phyloP scores from a whole-genome alignment of 2,797 vertebrate genomes.

The Tangara arthus region DNA sequence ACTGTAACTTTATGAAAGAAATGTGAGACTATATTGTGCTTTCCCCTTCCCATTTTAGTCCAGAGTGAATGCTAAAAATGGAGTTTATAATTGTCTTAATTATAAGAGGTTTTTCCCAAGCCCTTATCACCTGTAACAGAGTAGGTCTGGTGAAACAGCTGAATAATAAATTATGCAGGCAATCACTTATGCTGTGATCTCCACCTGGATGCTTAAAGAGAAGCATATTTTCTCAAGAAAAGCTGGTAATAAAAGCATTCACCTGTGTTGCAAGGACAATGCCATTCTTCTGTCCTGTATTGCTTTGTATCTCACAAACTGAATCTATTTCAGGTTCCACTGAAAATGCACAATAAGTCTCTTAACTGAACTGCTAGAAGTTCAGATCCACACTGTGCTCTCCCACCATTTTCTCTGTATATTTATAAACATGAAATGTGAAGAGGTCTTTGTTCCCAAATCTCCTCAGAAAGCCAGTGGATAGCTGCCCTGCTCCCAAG shows the following conservation, averaged over 20 bases:
- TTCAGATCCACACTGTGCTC: conserved; percentile 22
- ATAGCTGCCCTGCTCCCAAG: not conserved
- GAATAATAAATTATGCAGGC: conserved; percentile 38
- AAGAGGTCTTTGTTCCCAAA: conserved; percentile 34
- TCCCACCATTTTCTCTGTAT: conserved; percentile 21
- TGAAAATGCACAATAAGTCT: conserved; percentile 56
- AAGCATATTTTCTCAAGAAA: conserved; percentile 18
- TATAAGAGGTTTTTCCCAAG: not conserved
- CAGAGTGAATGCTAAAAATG: not conserved
- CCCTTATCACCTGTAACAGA: conserved; percentile 26
- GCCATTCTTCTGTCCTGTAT: conserved; percentile 5
- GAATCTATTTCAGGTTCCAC: conserved; percentile 68
- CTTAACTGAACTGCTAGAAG: conserved; percentile 38
- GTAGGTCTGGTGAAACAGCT: not conserved
- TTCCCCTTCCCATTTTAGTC: not conserved
- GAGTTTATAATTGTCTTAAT: not conserved
- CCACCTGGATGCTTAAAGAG: conserved; percentile 7
- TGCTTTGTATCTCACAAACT: conserved; percentile 53
- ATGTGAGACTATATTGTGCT: not conserved
- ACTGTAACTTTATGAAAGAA: not conserved
- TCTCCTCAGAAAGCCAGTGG: not conserved
- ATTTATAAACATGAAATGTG: conserved; percentile 52
- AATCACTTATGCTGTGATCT: conserved; percentile 11
- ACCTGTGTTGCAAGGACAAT: conserved; percentile 2
- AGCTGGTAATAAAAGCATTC: conserved; percentile 20